Conservation (phyloP, 1,140 invertebrate genomes). For the Agrilus planipennis region DNA sequence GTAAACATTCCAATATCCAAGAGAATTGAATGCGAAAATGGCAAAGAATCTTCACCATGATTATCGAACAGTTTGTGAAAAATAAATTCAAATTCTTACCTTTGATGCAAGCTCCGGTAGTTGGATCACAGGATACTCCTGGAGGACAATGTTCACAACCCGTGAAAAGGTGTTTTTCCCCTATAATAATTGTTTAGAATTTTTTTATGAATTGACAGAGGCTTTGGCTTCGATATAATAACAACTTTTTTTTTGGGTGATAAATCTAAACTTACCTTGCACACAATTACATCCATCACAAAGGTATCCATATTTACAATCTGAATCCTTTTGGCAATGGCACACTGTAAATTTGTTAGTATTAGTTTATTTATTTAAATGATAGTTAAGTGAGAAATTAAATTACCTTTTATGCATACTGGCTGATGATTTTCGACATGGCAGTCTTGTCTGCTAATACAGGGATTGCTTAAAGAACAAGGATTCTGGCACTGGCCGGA, state of each 20-base stretch:
- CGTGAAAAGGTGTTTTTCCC: conserved; percentile 23
- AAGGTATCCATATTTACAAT: conserved; percentile 43
- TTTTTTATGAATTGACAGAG: no score
- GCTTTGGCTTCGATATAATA: no score
- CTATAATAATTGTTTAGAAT: no score
- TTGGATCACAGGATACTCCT: conserved; percentile 58
- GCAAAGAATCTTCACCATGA: no score
- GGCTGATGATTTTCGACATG: conserved; percentile 65
- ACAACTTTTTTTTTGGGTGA: no score
- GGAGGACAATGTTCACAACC: conserved; percentile 63
- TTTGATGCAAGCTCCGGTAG: conserved; percentile 65
- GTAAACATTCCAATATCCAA: no score
- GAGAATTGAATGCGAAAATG: no score
- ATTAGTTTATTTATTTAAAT: conserved; percentile 1
- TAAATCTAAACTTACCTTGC: conserved; percentile 34
- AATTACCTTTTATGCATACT: conserved; percentile 61
- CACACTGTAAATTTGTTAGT: conserved; percentile 41
- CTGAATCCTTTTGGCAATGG: conserved; percentile 49
- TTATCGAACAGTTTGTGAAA: no score
- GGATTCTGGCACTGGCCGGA: conserved; percentile 63
- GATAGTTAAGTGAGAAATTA: background rate
- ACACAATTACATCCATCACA: conserved; percentile 59
- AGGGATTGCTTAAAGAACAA: conserved; percentile 45
- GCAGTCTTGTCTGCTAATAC: conserved; percentile 53
- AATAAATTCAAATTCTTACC: no score